phyloP scores from a whole-genome alignment of 2,113 vertebrate genomes.

The Podiceps cristatus region DNA sequence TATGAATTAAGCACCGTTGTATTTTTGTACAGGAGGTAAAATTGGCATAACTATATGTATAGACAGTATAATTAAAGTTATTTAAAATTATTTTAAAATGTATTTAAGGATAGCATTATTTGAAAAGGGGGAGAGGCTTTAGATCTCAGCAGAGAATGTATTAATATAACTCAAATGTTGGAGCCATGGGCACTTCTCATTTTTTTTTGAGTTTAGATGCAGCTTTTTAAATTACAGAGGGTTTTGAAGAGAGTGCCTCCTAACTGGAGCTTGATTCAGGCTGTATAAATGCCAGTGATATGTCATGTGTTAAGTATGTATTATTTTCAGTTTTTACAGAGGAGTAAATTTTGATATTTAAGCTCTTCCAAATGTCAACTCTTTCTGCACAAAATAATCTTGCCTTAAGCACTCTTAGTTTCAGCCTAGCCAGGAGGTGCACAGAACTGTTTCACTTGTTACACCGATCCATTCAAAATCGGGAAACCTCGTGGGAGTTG shows the following conservation, averaged over 20 bases:
- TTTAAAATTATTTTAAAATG: fast-evolving
- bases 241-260: neutral
- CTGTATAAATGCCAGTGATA: slow-evolving; percentile 28
- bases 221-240: neutral
- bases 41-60: fast-evolving
- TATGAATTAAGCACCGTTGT: fast-evolving
- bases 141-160: neutral
- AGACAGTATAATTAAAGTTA: neutral
- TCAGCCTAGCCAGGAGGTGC: neutral
- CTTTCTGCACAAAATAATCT: neutral
- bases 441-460: fast-evolving
- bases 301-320: slow-evolving; percentile 22
- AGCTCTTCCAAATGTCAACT: slow-evolving; percentile 51
- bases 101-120: neutral
- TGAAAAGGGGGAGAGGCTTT: neutral
- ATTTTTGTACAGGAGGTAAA: neutral
- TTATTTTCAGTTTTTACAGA: slow-evolving; percentile 55
- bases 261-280: neutral
- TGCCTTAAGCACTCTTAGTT: neutral
- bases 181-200: neutral
- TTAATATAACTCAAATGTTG: neutral
- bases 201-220: neutral
- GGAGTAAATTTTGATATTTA: slow-evolving; percentile 48
- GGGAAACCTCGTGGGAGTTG: neutral
- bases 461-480: fast-evolving